phyloP scores from a whole-genome alignment of 2,113 vertebrate genomes.

The Dryoscopus gambensis region DNA sequence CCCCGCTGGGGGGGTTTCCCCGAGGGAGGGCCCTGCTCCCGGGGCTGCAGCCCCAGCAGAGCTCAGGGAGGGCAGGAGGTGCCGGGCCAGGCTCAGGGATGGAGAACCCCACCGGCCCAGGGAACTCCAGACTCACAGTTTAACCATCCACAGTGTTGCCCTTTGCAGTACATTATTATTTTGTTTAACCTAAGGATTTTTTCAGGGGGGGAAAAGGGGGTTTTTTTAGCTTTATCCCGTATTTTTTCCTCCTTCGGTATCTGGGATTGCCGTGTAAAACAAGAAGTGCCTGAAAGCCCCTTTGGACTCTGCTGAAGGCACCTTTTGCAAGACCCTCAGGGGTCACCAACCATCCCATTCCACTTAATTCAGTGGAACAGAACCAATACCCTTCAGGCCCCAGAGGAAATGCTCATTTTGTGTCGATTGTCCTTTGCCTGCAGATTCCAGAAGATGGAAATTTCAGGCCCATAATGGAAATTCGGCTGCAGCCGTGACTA shows the following conservation, averaged over 20 bases:
- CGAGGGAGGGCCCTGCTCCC: accelerated
- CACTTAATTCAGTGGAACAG: neutral
- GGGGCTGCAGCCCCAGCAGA: too few relatives aligned
- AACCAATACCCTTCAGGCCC: neutral
- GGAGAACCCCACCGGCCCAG: neutral
- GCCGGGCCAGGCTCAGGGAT: neutral
- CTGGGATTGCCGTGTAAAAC: accelerated
- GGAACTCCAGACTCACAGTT: neutral
- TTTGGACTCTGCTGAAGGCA: neutral
- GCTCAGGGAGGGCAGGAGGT: too few relatives aligned
- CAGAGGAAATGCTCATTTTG: neutral
- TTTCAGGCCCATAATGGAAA: neutral
- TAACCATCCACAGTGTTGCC: too few relatives aligned
- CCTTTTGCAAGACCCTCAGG: neutral
- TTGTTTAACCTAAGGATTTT: neutral
- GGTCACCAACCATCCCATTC: neutral
- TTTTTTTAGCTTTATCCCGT: neutral
- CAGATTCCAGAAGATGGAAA: neutral
- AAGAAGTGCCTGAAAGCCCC: neutral
- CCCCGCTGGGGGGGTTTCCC: accelerated
- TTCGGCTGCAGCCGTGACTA: neutral
- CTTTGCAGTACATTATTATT: neutral
- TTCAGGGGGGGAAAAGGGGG: accelerated
- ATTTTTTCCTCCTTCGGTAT: neutral
- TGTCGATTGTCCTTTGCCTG: neutral